phyloP scores from a whole-genome alignment of 2,797 vertebrate species.

The Lates japonicus region DNA sequence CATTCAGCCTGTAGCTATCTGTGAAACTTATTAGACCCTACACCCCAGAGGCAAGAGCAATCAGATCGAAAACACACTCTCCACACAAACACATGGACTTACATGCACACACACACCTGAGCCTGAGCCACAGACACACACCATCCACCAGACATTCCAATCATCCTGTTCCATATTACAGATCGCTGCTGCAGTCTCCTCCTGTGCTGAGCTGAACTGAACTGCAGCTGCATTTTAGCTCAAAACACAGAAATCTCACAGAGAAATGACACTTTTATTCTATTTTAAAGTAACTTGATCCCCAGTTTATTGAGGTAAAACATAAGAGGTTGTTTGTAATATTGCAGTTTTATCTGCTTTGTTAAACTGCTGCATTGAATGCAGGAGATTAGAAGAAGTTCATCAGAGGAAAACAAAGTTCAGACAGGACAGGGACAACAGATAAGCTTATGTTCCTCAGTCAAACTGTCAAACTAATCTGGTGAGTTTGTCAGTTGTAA shows the following conservation, averaged over 20 bases:
- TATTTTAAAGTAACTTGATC: not conserved
- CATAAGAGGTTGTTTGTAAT: not conserved
- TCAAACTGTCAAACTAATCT: too few relatives aligned
- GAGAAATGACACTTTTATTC: not conserved
- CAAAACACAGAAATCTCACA: not conserved
- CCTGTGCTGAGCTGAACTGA: conserved; percentile 5
- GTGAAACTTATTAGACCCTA: conserved; percentile 40
- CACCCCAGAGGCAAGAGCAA: conserved; percentile 9
- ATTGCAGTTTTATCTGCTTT: not conserved
- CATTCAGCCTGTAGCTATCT: conserved; percentile 58
- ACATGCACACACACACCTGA: not conserved
- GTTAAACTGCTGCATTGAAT: not conserved
- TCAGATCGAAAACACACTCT: not conserved
- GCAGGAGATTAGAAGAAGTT: not conserved
- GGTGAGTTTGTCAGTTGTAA: too few relatives aligned
- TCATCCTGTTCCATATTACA: conserved; percentile 27
- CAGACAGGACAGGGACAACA: not conserved
- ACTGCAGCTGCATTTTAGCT: not conserved
- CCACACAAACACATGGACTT: conserved; percentile 10
- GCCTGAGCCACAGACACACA: conserved; percentile 15
- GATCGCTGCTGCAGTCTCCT: too few relatives aligned
- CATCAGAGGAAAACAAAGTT: not conserved
- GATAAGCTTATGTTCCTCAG: not conserved
- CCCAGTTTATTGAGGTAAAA: not conserved
- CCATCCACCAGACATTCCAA: conserved; percentile 18